Evolutionary conservation across 2,113 vertebrate genomes (phyloP).

Genomic region (Gracilinanus agilis): DNA sequence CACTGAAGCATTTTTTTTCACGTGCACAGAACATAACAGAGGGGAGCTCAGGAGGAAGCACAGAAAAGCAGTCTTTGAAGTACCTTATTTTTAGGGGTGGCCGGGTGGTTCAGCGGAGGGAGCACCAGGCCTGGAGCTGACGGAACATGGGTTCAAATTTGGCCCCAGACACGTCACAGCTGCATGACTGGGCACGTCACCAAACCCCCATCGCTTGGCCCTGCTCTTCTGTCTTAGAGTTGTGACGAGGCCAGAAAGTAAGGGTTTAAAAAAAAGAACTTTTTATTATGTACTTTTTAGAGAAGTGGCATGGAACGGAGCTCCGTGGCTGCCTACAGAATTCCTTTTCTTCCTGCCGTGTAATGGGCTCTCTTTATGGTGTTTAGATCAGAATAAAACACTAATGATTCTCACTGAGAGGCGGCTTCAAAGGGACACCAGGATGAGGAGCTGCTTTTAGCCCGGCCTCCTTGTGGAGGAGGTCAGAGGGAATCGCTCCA

Average conservation of each 20-base stretch:
- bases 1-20: background rate
- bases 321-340: background rate
- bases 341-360: background rate
- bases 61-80: no score
- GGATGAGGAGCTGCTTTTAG: background rate
- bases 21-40: no score
- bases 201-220: no score
- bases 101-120: no score
- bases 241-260: no score
- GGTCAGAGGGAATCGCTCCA: background rate
- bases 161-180: no score
- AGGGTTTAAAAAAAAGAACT: background rate
- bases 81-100: no score
- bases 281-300: background rate
- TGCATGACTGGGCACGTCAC: no score
- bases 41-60: background rate
- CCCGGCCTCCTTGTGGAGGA: background rate
- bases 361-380: background rate
- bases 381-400: background rate
- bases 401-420: background rate
- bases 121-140: no score
- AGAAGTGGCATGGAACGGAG: background rate
- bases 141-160: no score
- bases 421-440: no score
- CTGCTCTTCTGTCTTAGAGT: no score